A percentile compares a stretch with the other conserved stretches of the same genome.
phyloP scores from a whole-genome alignment of 2,888 invertebrate genomes.

The Apamea epomidion region DNA sequence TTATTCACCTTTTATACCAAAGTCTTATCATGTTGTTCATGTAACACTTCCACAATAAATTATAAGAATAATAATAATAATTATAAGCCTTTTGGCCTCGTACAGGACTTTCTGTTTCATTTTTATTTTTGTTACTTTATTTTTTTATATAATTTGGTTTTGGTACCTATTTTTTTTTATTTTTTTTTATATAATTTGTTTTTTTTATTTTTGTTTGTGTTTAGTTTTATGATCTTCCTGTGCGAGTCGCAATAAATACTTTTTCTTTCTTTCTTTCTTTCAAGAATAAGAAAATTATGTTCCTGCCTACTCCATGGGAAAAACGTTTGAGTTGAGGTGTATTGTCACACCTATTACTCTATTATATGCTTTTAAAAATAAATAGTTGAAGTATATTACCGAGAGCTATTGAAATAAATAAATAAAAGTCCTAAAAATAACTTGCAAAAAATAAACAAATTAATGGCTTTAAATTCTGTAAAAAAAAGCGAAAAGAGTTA shows the following conservation, averaged over 20 bases:
- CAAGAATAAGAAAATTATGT: not conserved
- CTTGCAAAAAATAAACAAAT: not conserved
- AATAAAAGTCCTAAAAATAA: not conserved
- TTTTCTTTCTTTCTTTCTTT: no score
- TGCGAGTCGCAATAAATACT: no score
- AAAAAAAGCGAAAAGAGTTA: not conserved
- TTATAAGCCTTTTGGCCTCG: no score
- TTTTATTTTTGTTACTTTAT: no score
- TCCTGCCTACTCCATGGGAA: not conserved
- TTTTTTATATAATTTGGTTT: no score
- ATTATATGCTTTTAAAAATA: not conserved
- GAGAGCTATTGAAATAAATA: not conserved
- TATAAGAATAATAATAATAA: no score
- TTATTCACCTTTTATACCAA: constrained; percentile 35
- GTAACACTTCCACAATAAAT: constrained; percentile 1
- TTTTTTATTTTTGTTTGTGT: no score
- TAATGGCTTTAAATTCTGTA: not conserved
- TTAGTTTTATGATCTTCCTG: no score
- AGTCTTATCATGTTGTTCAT: constrained; percentile 9
- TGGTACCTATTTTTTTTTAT: no score
- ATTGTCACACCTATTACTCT: not conserved
- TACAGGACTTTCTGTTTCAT: no score
- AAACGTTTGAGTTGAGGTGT: not conserved
- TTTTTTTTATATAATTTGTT: no score
- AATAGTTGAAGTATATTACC: no score